phyloP scores from a whole-genome alignment of 2,888 invertebrate species.

The Acholoe squamosa region DNA sequence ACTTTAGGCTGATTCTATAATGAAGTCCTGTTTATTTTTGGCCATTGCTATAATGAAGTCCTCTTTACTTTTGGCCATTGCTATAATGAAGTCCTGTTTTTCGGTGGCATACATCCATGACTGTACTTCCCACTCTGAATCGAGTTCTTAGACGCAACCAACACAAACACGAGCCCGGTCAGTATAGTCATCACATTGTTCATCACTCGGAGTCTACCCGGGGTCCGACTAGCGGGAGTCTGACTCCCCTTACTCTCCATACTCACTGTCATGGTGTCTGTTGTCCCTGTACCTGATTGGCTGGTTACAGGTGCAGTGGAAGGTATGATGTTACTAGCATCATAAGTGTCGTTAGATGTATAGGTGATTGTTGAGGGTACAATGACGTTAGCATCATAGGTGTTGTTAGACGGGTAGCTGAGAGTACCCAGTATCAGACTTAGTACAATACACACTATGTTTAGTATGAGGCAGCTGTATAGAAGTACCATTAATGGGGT shows the following conservation, averaged over 20 bases:
- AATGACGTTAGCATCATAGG: neutral
- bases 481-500: neutral
- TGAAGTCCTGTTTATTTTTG: no score
- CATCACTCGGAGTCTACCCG: neutral
- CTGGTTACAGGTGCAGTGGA: neutral
- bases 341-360: neutral
- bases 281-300: neutral
- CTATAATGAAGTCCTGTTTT: neutral
- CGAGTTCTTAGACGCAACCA: constrained; percentile 1
- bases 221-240: neutral
- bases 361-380: neutral
- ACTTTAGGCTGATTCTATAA: no score
- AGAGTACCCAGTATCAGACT: constrained; percentile 16
- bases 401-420: constrained; percentile 1
- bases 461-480: neutral
- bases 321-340: neutral
- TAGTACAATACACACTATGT: constrained; percentile 3
- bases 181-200: constrained; percentile 11
- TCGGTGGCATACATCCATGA: neutral
- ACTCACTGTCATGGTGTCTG: neutral
- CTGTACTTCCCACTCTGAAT: neutral
- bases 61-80: no score
- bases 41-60: no score
- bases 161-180: neutral
- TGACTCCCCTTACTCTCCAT: neutral